Conservation (phyloP, 2,888 invertebrate species). For the Himalopsyche japonica region DNA sequence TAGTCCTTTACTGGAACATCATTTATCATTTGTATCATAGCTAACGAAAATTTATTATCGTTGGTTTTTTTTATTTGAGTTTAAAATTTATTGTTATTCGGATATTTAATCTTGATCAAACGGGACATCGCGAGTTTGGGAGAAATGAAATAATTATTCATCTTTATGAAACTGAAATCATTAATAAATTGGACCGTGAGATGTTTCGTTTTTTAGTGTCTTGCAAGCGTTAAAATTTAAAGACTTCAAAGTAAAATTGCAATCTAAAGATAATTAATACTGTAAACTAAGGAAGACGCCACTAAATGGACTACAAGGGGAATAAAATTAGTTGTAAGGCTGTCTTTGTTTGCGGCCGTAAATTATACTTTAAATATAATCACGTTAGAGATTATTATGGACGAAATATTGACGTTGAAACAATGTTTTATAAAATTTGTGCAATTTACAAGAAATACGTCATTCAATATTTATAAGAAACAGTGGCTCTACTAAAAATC, state of each 20-base stretch:
- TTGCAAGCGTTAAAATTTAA: not conserved
- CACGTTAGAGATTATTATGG: not conserved
- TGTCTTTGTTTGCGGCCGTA: not conserved
- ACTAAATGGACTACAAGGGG: not conserved
- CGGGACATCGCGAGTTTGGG: not conserved
- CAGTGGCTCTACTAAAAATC: no score
- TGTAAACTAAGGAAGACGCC: not conserved
- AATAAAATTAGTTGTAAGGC: not conserved
- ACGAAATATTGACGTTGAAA: not conserved
- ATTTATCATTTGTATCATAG: not conserved
- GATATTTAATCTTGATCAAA: not conserved
- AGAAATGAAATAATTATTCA: not conserved
- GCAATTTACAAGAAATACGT: no score
- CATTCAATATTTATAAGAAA: no score
- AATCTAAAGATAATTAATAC: not conserved
- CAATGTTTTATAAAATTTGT: not conserved
- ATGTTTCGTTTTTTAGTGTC: not conserved
- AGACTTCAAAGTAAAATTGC: not conserved
- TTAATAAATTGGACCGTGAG: not conserved
- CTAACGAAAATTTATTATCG: not conserved
- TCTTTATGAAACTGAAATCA: not conserved
- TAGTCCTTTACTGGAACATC: not conserved
- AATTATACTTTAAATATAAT: not conserved
- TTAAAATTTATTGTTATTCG: not conserved
- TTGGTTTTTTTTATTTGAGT: not conserved